Percentiles rank a stretch among this genome's conserved stretches.
phyloP scores from a whole-genome alignment of 2,113 vertebrate species.

The Gymnobelideus leadbeateri region DNA sequence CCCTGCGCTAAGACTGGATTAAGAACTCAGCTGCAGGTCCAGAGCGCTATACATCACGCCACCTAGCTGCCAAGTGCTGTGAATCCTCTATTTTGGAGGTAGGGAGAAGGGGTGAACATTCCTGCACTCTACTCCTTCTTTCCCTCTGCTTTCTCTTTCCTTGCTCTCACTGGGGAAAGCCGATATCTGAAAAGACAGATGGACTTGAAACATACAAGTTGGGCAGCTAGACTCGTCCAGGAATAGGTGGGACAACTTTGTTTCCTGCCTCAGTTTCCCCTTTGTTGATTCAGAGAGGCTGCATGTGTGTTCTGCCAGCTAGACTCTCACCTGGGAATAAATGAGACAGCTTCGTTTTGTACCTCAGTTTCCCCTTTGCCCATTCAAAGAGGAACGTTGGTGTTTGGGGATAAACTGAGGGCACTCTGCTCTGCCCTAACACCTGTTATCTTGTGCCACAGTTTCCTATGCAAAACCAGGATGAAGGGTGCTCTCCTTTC shows the following conservation, averaged over 20 bases:
- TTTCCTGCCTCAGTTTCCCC: background rate
- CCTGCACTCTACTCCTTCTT: background rate
- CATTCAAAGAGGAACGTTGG: background rate
- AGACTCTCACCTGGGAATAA: conserved; percentile 10
- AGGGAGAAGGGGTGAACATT: accelerated
- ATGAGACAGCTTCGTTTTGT: background rate
- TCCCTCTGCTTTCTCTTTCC: background rate
- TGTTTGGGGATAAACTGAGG: background rate
- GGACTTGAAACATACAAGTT: background rate
- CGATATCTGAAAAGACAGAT: background rate
- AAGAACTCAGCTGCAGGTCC: background rate
- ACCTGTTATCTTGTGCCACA: background rate
- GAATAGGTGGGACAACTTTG: background rate
- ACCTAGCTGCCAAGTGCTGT: background rate
- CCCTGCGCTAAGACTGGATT: no score
- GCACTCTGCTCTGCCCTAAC: background rate
- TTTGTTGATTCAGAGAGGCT: background rate
- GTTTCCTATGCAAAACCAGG: background rate
- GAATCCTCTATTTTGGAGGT: background rate
- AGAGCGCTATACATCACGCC: background rate
- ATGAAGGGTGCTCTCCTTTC: background rate
- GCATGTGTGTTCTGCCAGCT: background rate
- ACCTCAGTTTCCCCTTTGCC: background rate
- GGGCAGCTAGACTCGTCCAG: background rate
- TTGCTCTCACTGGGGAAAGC: background rate